These are phyloP conservation scores for Eurystomus gularis DNA, from an alignment of 2,113 vertebrate species.

Conservation along the genomic window DNA sequence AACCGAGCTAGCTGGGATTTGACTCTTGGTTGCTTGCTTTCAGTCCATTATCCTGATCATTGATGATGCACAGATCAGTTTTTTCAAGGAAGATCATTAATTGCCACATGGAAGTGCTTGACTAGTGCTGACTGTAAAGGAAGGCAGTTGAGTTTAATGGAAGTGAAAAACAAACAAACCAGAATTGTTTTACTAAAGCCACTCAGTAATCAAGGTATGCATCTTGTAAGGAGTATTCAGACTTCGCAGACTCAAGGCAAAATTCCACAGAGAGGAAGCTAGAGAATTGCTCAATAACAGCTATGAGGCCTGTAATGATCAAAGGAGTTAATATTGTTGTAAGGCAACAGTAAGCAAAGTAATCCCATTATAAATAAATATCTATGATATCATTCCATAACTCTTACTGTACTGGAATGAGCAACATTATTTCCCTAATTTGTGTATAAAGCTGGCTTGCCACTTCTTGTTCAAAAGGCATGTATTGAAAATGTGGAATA, in stretches of 20 bases:
- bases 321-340: not conserved
- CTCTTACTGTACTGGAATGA: not conserved
- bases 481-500: not conserved
- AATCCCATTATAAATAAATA: not conserved
- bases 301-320: not conserved
- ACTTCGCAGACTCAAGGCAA: not conserved
- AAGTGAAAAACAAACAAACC: not conserved
- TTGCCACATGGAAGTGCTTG: not conserved
- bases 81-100: not conserved
- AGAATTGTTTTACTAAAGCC: not conserved
- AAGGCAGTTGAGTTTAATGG: not conserved
- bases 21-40: not conserved
- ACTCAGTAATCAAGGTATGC: not conserved
- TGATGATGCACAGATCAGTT: fast-evolving
- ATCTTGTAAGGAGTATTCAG: not conserved
- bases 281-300: not conserved
- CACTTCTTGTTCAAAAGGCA: not conserved
- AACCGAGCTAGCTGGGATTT: not conserved
- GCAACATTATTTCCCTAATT: not conserved
- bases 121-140: not conserved
- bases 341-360: not conserved
- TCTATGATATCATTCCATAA: not conserved
- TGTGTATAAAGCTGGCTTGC: not conserved
- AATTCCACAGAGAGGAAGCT: not conserved
- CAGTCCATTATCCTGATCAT: not conserved